Evolutionary conservation across 2,797 vertebrate genomes (phyloP).

Genomic region (Gorsachius magnificus): DNA sequence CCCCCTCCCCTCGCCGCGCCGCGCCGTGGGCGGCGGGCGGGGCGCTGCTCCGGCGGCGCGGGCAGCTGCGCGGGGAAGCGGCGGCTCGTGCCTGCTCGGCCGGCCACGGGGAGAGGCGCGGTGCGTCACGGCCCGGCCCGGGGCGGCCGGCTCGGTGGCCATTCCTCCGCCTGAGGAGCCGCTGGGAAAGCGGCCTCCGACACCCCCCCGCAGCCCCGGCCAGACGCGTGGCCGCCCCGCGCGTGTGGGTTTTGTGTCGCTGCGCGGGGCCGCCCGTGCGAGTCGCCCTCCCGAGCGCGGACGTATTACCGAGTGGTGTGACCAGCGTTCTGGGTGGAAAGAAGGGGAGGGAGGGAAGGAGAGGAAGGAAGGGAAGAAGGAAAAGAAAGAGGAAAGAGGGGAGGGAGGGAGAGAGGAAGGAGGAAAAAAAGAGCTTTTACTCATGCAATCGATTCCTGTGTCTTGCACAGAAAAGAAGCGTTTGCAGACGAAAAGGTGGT

Average conservation of each 20-base stretch:
- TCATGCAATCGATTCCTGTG: background rate
- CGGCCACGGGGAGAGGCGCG: background rate
- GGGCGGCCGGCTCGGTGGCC: background rate
- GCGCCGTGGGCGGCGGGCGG: too few species aligned
- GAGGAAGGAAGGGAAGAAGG: fast-evolving
- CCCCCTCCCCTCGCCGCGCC: too few species aligned
- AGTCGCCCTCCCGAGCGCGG: background rate
- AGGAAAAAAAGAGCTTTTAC: background rate
- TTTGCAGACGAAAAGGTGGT: background rate
- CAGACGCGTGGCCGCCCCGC: fast-evolving
- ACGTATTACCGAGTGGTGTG: background rate
- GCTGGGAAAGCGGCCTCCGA: background rate
- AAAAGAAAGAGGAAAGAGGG: fast-evolving
- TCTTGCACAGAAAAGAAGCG: background rate
- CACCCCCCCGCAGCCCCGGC: background rate
- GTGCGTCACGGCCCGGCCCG: background rate
- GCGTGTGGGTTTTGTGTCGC: background rate
- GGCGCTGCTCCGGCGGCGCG: too few species aligned
- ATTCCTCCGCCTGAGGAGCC: background rate
- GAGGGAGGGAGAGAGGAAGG: too few species aligned
- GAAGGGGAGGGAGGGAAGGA: too few species aligned
- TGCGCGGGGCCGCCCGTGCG: too few species aligned
- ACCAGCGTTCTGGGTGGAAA: background rate
- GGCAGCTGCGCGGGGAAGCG: background rate
- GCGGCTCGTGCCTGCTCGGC: background rate